Evolutionary conservation across 1,140 invertebrate genomes (phyloP), one percentile per base, ranked within the genome.

Genomic region (Pollicipes pollicipes): DNA sequence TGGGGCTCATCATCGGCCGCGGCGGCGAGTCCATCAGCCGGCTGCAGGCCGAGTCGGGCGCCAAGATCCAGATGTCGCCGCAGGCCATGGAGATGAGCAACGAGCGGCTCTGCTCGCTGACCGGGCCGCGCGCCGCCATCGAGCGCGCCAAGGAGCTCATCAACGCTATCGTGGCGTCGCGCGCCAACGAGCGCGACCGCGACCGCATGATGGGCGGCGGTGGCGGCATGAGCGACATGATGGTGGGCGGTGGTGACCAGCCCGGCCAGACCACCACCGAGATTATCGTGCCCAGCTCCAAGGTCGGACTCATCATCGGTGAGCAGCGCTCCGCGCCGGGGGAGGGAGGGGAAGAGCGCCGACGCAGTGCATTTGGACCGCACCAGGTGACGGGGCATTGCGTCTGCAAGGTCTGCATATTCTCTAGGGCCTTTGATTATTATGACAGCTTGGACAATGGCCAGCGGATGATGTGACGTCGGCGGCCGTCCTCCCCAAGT

Each of bases 281-380:
- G 80, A 93, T 99, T 72, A 93, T 93, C 87, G 88, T 99, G 72
- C 97, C 97, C 0, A 96, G 95, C 16, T 87, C 90, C 1, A 99
- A 99, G 83, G 96, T 98, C 70, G 97, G 97, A 64, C 83, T 98
- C 4, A 91, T 99, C 72, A 99, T 99, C 77, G 91, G 91, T 66
- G 70, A 74, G 73, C 26, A 28, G 64, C 6, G 6, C n/a, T n/a
- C n/a, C n/a, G n/a, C n/a, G n/a, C n/a, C n/a, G n/a, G n/a, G n/a
- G n/a, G n/a, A n/a, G n/a, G n/a, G n/a, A n/a, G n/a, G n/a, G n/a
- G n/a, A n/a, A n/a, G n/a, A n/a, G n/a, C n/a, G n/a, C n/a, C n/a
- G n/a, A n/a, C n/a, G n/a, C n/a, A n/a, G n/a, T n/a, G n/a, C n/a
- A n/a, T n/a, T n/a, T n/a, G n/a, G n/a, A n/a, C n/a, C n/a, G n/a